Base-by-base conservation (phyloP, 2,113 vertebrate species). In the Mastomys coucha region DNA sequence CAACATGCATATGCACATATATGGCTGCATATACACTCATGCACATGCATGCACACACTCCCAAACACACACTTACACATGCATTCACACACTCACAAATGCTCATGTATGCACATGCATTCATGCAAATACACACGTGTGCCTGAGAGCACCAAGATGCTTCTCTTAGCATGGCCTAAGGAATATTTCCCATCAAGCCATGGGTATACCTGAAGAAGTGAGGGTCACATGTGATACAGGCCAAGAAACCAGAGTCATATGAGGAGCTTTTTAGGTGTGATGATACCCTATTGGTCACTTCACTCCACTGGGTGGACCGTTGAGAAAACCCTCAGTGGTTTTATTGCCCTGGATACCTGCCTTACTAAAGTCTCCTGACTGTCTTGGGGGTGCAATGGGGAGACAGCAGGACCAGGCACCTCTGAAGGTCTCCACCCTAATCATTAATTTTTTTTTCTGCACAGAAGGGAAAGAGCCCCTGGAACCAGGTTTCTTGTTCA, bases 141-240 rank as follows among this genome's bases (percentile, higher is more conserved):
- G 3, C 14, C 2, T 1, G n/a, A 28, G 82, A 5, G 28, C 14
- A 10, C 75, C 42, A n/a, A 14, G 3, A 4, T 24, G 33, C 19
- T 49, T 53, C 28, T n/a, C 1, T 22, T 7, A 14, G 45, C 22
- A 0, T 7, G 10, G 9, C 42, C 51, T 1, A 45, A 63, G 49
- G 56, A 49, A 7, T 9, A 3, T n/a, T 58, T 39, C 7, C 1
- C 22, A 45, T 33, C 45, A 16, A 7, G 5, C 0, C 65, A 51
- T n/a, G 39, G 17, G 39, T 16, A 14, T 1, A 31, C 0, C 39
- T 5, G 4, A 69, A 4, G 19, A 45, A 24, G 13, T 2, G n/a
- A 39, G 10, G 0, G 1, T 10, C 31, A 7, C 31, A 1, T 1
- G 0, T 12, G 7, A 19, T 5, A 5, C 3, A 45, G 58, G 20